Evolutionary conservation across 2,797 vertebrate species (phyloP), one percentile per base, ranked within the genome.

Genomic region (Falco novaeseelandiae): DNA sequence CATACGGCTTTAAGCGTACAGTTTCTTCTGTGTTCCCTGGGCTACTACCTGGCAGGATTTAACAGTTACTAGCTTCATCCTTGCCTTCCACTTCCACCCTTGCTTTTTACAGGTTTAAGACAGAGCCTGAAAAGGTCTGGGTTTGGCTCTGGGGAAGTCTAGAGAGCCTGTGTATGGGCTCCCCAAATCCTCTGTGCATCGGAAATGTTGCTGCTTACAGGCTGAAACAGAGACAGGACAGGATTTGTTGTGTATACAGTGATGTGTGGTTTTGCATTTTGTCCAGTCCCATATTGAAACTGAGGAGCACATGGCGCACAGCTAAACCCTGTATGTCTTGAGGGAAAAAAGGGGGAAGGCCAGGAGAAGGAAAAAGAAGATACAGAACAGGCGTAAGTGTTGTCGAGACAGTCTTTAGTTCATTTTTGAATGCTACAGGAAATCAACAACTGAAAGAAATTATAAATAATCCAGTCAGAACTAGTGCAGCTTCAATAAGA

Each of bases 391-490:
- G 52, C 40, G 3, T 14, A 69, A 79, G 26, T 26, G 21, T 5
- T 82, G 79, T 70, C 17, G 10, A 65, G 69, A 69, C n/a, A 84
- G 55, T 29, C 62, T 66, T 90, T 17, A 87, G 81, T 59, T 84
- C 3, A 82, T 87, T 95, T 93, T 74, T 52, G 80, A 85, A 77
- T 18, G 23, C 69, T 87, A 52, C 67, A 78, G 83, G 71, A 90
- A 89, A 89, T 80, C 48, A 89, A 67, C 81, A 90, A 80, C 58
- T 69, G 65, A 77, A 94, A 92, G 44, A 83, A 77, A 89, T 90
- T 40, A 89, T 6, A 94, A 82, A 66, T 71, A 93, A 90, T 83
- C 80, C 67, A 87, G 86, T 62, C 86, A 92, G 59, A 95, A 87
- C 86, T 38, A 85, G 74, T 22, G 78, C 63, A 83, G 46, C 93